Evolutionary conservation across 2,113 vertebrate species (phyloP).

Genomic region (Misgurnus anguillicaudatus): DNA sequence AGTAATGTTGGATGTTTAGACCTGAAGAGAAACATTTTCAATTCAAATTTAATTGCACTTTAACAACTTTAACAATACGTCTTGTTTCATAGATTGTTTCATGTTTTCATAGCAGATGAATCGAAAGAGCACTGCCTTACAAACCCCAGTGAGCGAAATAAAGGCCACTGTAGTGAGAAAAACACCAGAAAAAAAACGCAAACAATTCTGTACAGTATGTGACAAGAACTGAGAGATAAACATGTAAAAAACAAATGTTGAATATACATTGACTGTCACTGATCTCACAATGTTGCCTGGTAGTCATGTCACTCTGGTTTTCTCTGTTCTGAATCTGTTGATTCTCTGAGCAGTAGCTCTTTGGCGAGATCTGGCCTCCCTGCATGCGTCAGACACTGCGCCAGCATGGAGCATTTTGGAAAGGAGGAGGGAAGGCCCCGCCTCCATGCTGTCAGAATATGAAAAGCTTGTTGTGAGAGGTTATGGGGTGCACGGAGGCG

Average conservation of each 20-base stretch:
- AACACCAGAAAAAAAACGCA: not conserved
- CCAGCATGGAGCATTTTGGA: conserved; percentile 77
- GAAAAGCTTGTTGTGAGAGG: conserved; percentile 76
- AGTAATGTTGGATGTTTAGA: too few relatives aligned
- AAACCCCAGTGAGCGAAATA: not conserved
- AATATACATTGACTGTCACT: not conserved
- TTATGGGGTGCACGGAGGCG: conserved; percentile 75
- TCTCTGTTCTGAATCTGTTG: not conserved
- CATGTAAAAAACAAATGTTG: too few relatives aligned
- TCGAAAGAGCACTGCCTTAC: not conserved
- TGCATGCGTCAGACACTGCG: conserved; percentile 75
- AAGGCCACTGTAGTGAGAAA: too few relatives aligned
- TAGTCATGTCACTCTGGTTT: not conserved
- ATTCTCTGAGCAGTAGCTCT: conserved; percentile 65
- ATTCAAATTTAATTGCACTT: too few relatives aligned
- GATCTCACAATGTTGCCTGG: not conserved
- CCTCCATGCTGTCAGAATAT: conserved; percentile 83
- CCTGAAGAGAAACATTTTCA: too few relatives aligned
- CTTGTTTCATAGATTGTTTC: too few relatives aligned
- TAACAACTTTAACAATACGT: too few relatives aligned
- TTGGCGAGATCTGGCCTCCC: conserved; percentile 80
- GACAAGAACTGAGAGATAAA: too few relatives aligned
- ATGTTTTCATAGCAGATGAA: too few relatives aligned
- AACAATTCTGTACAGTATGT: too few relatives aligned
- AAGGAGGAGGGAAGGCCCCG: conserved; percentile 74